Percentiles rank a stretch among this genome's conserved stretches.
phyloP scores from a whole-genome alignment of 2,888 invertebrate genomes.

The Drosophila anceps region DNA sequence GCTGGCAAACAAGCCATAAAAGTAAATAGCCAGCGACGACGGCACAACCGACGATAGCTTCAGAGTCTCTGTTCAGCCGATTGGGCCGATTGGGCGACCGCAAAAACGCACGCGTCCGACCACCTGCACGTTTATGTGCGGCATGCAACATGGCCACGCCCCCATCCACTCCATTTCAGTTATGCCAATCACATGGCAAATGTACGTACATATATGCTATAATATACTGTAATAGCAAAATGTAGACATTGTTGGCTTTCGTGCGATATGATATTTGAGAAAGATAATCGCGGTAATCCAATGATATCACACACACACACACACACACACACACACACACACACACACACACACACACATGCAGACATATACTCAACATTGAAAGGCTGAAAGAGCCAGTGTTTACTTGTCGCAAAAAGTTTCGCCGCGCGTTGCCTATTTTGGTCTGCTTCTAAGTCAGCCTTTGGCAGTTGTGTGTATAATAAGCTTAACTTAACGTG shows the following conservation, averaged over 20 bases:
- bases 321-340: conserved; percentile 6
- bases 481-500: conserved; percentile 64
- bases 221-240: conserved; percentile 53
- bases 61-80: conserved; percentile 7
- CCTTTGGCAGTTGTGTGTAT: conserved; percentile 56
- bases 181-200: conserved; percentile 33
- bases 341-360: conserved; percentile 18
- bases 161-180: conserved; percentile 16
- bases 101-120: conserved; percentile 51
- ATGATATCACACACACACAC: conserved; percentile 49
- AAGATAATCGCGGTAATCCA: conserved; percentile 77
- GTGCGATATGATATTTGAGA: conserved; percentile 77
- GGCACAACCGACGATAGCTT: conserved; percentile 7
- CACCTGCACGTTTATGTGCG: conserved; percentile 59
- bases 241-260: conserved; percentile 76
- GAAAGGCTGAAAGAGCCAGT: not conserved
- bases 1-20: conserved; percentile 77
- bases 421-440: conserved; percentile 24
- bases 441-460: conserved; percentile 63
- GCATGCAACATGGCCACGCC: conserved; percentile 23
- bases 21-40: conserved; percentile 62
- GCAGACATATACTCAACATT: not conserved
- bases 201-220: conserved; percentile 14
- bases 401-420: conserved; percentile 31
- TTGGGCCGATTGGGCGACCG: conserved; percentile 23